Conservation (phyloP, 2,888 invertebrate species). For the Actias luna region DNA sequence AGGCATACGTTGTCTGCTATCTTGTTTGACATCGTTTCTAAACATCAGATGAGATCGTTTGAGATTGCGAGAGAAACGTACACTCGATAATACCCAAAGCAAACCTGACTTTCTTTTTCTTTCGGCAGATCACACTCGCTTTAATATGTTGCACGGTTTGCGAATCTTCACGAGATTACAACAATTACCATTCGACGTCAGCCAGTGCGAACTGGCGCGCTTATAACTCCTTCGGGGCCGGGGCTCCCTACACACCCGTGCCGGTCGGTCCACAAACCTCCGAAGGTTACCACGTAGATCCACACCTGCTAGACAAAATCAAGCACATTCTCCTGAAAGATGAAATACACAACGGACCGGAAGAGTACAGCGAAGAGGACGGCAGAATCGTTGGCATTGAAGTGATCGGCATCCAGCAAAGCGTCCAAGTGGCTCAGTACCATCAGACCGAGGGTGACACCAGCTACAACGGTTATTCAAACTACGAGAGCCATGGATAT, state of each 20-base stretch:
- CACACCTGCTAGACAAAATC: background rate
- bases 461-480: background rate
- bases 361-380: background rate
- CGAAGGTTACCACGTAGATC: slow-evolving; percentile 3
- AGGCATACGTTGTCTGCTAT: too few relatives aligned
- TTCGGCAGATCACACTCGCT: background rate
- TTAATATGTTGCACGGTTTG: background rate
- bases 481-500: background rate
- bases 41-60: too few relatives aligned
- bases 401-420: background rate
- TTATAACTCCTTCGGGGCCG: background rate
- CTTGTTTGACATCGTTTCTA: too few relatives aligned
- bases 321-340: slow-evolving; percentile 1
- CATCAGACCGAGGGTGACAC: background rate
- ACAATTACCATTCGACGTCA: background rate
- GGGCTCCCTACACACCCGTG: background rate
- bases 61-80: too few relatives aligned
- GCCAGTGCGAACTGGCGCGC: background rate
- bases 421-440: background rate
- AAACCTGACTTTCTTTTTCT: background rate
- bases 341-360: background rate
- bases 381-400: slow-evolving; percentile 4
- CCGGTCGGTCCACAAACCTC: slow-evolving; percentile 1
- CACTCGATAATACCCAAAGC: background rate
- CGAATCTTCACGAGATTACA: background rate